Conservation (phyloP, 1,140 invertebrate genomes). For the Hypothenemus hampei region DNA sequence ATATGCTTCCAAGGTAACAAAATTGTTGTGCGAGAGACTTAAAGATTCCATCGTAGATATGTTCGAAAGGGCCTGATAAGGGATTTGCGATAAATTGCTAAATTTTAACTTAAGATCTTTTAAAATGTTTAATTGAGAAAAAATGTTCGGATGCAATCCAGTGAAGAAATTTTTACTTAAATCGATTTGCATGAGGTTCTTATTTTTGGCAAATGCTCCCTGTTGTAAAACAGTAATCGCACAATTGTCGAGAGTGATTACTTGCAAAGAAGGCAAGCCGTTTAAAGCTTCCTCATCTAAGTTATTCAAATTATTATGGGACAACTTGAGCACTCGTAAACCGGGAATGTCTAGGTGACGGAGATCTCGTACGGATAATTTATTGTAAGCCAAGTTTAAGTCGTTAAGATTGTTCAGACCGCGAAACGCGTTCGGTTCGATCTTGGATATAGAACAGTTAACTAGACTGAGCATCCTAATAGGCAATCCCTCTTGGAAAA, state of each 20-base stretch:
- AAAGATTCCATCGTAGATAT: constrained; percentile 68
- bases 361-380: constrained; percentile 61
- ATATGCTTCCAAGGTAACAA: constrained; percentile 68
- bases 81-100: constrained; percentile 69
- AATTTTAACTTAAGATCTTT: constrained; percentile 70
- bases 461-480: constrained; percentile 55
- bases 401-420: constrained; percentile 62
- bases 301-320: constrained; percentile 72
- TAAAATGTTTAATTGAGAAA: constrained; percentile 63
- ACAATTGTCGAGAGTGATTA: constrained; percentile 63
- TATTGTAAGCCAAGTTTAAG: constrained; percentile 69
- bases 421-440: constrained; percentile 61
- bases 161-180: constrained; percentile 63
- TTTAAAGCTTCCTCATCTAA: constrained; percentile 63
- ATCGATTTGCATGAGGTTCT: constrained; percentile 65
- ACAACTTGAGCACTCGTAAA: constrained; percentile 64
- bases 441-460: constrained; percentile 56
- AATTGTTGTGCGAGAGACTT: constrained; percentile 65
- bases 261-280: constrained; percentile 68
- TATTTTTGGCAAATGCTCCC: constrained; percentile 66
- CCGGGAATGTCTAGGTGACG: constrained; percentile 65
- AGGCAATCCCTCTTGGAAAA: constrained; percentile 58
- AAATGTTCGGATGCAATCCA: constrained; percentile 61
- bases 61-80: constrained; percentile 69
- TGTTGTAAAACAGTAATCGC: constrained; percentile 61